Evolutionary conservation across 2,888 invertebrate genomes (phyloP), one percentile per base, ranked within the genome.

Genomic region (Stictocephala bisonia): DNA sequence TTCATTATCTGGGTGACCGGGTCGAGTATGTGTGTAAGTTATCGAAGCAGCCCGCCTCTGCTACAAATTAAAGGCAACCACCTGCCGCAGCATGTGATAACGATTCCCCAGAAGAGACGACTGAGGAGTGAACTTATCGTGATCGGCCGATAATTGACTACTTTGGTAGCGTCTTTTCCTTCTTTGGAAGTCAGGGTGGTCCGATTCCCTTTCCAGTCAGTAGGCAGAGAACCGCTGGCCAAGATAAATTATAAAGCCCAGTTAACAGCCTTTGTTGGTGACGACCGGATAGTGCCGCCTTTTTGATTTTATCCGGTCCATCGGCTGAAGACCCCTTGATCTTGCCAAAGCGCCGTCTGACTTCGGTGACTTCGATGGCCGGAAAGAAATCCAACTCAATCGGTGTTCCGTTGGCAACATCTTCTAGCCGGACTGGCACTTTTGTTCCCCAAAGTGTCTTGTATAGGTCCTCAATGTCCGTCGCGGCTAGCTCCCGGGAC

Each of bases 101-200:
- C 50, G 9, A 82, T 71, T 0, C 79, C 78, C 68, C 80, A 81
- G 50, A 79, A 83, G 1, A 80, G 9, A 13, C 82, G 67, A 27
- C 79, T 78, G 0, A 83, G 50, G 2, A 83, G 41, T 0, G 81
- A 82, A 2, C 78, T 58, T 0, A 83, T 80, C 0, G 82, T 83
- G 0, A 83, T 79, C 0, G 82, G 82, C 0, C 82, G 68, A 75
- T 81, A 83, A 71, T 80, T 82, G 7, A 75, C 80, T 0, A 78
- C 78, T n/a, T 76, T 69, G 0, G 1, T 29, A 0, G 40, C 20
- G 67, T 83, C 81, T 41, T 82, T 82, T 0, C 81, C 81, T n/a
- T 78, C 77, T 66, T 83, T 83, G 0, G 79, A 81, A 0, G 83
- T 76, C 0, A 82, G 75, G 0, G 79, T 80, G 0, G 83, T 83